Base-by-base conservation (phyloP, 2,888 invertebrate species). In the Drosophila stalkeri region DNA sequence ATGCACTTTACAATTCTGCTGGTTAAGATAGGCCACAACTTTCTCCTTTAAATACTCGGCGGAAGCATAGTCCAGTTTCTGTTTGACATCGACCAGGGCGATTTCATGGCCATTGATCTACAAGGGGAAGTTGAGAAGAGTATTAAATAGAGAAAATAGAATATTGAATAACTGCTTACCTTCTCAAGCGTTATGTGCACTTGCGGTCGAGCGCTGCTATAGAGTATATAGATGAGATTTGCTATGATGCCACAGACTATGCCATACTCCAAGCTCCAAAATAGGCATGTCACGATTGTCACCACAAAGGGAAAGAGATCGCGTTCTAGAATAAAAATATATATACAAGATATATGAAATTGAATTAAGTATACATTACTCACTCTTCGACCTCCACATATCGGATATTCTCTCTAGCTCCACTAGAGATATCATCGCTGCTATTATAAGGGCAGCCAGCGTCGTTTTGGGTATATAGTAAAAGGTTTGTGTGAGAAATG, bases 401-500 rank as follows among this genome's bases (percentile, higher is more conserved):
- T 95, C 93, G 20, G 90, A 90, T 14, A 97, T 94, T 39, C 96
- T 95, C 43, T 94, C 93, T 68, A 95, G 93, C 75, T 98, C 97
- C 16, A 98, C 94, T 93, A 98, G 95, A 75, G 96, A 96, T 83
- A 96, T 95, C 95, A 99, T 98, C 18, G 98, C 98, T 33, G 97
- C 96, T 75, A 98, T 96, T 79, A 99, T 98, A 74, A 99, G 96
- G 0, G 96, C 97, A 0, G 98, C 96, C 11, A 99, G 94, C 0
- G 97, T 96, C 0, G 98, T 95, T 90, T 97, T 97, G 2, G 98
- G 98, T 87, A 98, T 97, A 93, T 94, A 98, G 92, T 95, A 95
- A 92, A 98, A 98, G n/a, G 96, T 95, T 2, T 96, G 95, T 0
- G 98, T 96, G 14, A 99, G 94, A 63, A 97, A 94, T 6, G 95